Evolutionary conservation across 2,888 invertebrate species (phyloP).

Genomic region (Acrobasis repandana): DNA sequence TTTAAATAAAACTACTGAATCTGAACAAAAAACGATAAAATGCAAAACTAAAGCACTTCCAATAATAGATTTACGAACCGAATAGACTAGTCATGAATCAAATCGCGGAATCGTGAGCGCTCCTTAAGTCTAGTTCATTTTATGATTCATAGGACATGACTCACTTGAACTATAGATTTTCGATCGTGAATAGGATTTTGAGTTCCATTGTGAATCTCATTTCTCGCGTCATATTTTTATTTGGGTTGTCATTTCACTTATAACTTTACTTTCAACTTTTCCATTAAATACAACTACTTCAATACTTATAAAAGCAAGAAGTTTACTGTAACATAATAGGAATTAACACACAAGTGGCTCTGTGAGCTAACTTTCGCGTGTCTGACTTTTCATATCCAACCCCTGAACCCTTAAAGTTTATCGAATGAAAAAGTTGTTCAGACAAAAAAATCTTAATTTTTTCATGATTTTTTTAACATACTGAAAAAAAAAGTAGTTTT

Average conservation of each 20-base stretch:
- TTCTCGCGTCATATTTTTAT: background rate
- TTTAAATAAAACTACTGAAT: too few relatives aligned
- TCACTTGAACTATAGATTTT: constrained; percentile 19
- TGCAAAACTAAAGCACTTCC: constrained; percentile 3
- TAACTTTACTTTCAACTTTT: background rate
- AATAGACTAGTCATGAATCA: constrained; percentile 12
- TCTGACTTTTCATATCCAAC: too few relatives aligned
- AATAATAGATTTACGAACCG: constrained; percentile 10
- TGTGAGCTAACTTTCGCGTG: too few relatives aligned
- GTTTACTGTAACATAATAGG: too few relatives aligned
- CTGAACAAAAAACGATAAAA: background rate
- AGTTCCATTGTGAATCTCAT: background rate
- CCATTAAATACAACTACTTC: too few relatives aligned
- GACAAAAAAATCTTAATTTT: too few relatives aligned
- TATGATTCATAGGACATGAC: constrained; percentile 21
- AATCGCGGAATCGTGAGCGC: constrained; percentile 9
- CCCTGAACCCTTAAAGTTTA: too few relatives aligned
- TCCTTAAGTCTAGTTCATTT: constrained; percentile 6
- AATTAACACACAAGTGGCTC: too few relatives aligned
- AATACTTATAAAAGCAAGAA: too few relatives aligned
- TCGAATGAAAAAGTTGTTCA: too few relatives aligned
- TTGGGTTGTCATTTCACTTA: background rate
- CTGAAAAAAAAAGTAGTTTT: too few relatives aligned
- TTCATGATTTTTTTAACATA: too few relatives aligned
- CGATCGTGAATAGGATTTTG: constrained; percentile 9